phyloP scores from a whole-genome alignment of 1,140 invertebrate species.

The Brachionus rotundiformis region DNA sequence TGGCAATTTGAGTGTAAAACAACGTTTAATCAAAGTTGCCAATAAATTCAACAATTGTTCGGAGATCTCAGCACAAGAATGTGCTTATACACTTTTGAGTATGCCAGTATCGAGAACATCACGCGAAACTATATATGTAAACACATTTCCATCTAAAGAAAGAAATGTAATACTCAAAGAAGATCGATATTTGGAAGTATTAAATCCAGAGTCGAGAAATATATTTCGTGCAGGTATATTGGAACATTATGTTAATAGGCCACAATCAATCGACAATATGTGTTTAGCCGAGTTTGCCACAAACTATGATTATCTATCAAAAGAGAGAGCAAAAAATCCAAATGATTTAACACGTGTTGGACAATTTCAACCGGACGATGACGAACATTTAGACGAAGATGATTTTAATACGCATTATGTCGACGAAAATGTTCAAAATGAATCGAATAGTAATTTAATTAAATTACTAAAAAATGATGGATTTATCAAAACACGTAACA shows the following conservation, averaged over 20 bases:
- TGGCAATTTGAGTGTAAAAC: neutral
- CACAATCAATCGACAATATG: neutral
- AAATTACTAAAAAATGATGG: neutral
- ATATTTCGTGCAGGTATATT: neutral
- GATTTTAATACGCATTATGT: too few species aligned
- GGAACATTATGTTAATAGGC: neutral
- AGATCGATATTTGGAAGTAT: constrained; percentile 12
- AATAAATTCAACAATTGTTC: neutral
- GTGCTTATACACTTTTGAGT: neutral
- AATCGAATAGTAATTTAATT: neutral
- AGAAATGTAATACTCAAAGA: neutral
- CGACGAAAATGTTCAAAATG: neutral
- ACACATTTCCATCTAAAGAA: constrained; percentile 18
- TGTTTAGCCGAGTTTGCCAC: neutral
- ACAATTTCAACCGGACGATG: neutral
- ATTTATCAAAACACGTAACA: neutral
- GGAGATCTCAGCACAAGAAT: neutral
- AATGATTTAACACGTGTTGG: neutral
- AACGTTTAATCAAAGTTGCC: neutral
- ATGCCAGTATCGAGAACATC: neutral
- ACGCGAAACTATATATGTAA: neutral
- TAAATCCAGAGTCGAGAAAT: neutral
- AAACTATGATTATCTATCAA: neutral
- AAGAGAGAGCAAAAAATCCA: neutral
- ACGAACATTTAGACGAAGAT: constrained; percentile 12